Percentiles rank a stretch among this genome's conserved stretches.
These are phyloP conservation scores for Liopterus haemorrhoidalis DNA, from an alignment of 2,888 invertebrate genomes.

Conservation along the genomic window DNA sequence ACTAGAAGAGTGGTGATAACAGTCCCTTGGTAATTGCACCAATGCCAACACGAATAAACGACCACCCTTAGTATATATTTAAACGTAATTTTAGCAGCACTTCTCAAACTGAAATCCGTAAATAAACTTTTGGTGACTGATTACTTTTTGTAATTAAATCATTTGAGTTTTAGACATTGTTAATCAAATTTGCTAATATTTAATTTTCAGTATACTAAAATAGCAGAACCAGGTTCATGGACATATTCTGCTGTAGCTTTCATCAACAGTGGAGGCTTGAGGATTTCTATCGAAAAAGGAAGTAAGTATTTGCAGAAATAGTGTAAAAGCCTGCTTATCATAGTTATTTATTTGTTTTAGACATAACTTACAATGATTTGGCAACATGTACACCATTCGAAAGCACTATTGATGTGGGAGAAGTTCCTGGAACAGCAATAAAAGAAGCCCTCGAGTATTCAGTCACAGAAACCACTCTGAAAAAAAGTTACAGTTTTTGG, in stretches of 20 bases:
- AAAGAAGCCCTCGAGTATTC: constrained; percentile 57
- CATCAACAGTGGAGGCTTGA: constrained; percentile 63
- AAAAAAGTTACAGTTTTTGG: constrained; percentile 45
- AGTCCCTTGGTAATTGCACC: no score
- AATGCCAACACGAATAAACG: no score
- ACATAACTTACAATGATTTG: constrained; percentile 64
- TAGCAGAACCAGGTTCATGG: constrained; percentile 53
- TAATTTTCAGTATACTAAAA: constrained; percentile 47
- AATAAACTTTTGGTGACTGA: no score
- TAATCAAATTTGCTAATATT: background rate
- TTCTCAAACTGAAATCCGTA: no score
- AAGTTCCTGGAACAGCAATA: constrained; percentile 61
- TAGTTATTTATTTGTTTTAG: no score
- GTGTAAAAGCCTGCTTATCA: no score
- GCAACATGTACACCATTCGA: constrained; percentile 69
- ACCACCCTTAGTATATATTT: no score
- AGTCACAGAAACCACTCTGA: constrained; percentile 43
- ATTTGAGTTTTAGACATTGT: background rate
- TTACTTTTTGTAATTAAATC: background rate
- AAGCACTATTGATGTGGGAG: constrained; percentile 66
- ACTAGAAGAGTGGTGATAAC: no score
- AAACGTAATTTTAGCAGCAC: no score
- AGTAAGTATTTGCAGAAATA: constrained; percentile 45
- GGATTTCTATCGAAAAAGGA: constrained; percentile 60
- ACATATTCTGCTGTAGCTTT: constrained; percentile 61